A percentile compares a stretch with the other conserved stretches of the same genome.
Conservation (phyloP, 2,113 vertebrate species). For the Macroglossus sobrinus region DNA sequence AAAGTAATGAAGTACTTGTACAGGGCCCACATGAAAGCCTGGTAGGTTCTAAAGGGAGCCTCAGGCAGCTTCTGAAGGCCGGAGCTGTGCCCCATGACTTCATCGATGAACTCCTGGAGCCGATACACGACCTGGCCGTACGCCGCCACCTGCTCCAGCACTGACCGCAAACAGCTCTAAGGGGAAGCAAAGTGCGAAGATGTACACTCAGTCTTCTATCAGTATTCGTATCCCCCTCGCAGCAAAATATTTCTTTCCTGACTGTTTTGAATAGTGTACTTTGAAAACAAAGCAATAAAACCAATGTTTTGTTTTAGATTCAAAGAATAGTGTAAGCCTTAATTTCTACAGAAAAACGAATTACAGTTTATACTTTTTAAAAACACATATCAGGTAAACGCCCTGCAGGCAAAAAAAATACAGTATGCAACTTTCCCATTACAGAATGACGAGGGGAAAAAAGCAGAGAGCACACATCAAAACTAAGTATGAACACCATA, state of each 20-base stretch:
- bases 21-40: constrained; percentile 98
- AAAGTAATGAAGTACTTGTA: constrained; percentile 96
- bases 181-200: not conserved
- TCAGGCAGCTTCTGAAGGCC: constrained; percentile 88
- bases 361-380: not conserved
- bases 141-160: constrained; percentile 93
- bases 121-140: constrained; percentile 95
- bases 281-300: not conserved
- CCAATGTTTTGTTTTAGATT: not conserved
- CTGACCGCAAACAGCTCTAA: constrained; percentile 92
- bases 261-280: not conserved
- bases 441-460: not conserved
- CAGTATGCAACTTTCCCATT: not conserved
- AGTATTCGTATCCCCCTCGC: not conserved
- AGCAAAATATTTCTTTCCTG: not conserved
- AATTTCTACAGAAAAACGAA: not conserved
- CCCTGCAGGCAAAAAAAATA: not conserved
- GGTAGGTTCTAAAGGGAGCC: constrained; percentile 96
- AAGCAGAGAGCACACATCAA: not conserved
- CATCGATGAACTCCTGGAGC: constrained; percentile 97
- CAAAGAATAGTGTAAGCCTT: not conserved
- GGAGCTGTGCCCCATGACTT: constrained; percentile 91
- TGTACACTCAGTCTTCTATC: not conserved
- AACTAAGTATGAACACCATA: not conserved
- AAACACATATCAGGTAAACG: not conserved